Percentiles rank a stretch among this genome's conserved stretches.
Evolutionary conservation across 2,113 vertebrate species (phyloP).

Genomic region (Bos javanicus): DNA sequence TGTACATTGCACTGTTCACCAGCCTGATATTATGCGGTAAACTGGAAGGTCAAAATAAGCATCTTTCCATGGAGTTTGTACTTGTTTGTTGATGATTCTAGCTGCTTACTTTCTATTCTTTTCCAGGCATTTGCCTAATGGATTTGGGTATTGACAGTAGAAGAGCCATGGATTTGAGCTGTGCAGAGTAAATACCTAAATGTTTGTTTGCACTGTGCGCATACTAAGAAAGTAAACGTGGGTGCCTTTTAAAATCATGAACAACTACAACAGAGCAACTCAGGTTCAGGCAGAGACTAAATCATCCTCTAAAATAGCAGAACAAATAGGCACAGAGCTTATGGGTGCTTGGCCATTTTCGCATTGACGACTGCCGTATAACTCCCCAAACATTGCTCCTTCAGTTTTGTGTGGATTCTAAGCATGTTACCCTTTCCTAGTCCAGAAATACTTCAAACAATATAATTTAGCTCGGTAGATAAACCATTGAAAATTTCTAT

Average conservation of each 20-base stretch:
- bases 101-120: slow-evolving; percentile 5
- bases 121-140: slow-evolving; percentile 67
- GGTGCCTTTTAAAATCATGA: slow-evolving; percentile 62
- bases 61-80: not conserved
- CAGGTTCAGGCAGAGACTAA: slow-evolving; percentile 21
- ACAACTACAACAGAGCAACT: slow-evolving; percentile 17
- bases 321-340: slow-evolving; percentile 26
- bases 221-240: slow-evolving; percentile 41
- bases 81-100: slow-evolving; percentile 7
- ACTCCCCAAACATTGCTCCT: slow-evolving; percentile 17
- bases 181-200: slow-evolving; percentile 59
- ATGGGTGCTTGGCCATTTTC: not conserved
- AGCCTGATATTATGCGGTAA: not conserved
- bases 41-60: slow-evolving; percentile 14
- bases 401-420: not conserved
- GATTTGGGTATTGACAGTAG: slow-evolving; percentile 50
- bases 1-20: not conserved
- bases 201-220: slow-evolving; percentile 55
- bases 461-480: not conserved
- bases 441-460: not conserved
- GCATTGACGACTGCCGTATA: not conserved
- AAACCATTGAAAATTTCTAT: not conserved
- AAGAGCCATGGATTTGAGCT: slow-evolving; percentile 49
- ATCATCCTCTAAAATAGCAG: slow-evolving; percentile 45
- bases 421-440: not conserved